phyloP scores from a whole-genome alignment of 2,888 invertebrate genomes.

The Sphaerophoria rueppellii region DNA sequence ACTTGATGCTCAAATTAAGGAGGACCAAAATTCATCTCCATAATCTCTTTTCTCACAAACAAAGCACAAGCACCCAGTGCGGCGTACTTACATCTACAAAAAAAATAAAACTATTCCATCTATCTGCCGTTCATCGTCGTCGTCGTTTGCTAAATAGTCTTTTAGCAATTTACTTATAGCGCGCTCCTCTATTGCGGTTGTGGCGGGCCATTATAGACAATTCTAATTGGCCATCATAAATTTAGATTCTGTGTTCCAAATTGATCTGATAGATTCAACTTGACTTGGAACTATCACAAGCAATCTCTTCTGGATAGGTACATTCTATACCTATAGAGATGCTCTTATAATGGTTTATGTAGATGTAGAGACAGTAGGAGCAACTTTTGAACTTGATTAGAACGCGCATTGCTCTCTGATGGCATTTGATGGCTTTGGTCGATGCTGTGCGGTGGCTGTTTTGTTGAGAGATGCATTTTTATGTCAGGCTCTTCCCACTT shows the following conservation, averaged over 20 bases:
- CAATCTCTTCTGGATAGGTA: constrained; percentile 20
- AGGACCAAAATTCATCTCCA: constrained; percentile 56
- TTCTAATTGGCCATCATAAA: constrained; percentile 75
- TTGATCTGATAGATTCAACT: constrained; percentile 72
- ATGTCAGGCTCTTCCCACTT: constrained; percentile 72
- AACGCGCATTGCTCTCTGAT: constrained; percentile 29
- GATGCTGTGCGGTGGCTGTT: constrained; percentile 4
- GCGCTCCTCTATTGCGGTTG: constrained; percentile 54
- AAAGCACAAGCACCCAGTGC: constrained; percentile 6
- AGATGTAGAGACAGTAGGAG: not conserved
- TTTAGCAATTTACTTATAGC: constrained; percentile 54
- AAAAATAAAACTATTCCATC: constrained; percentile 21
- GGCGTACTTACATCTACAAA: constrained; percentile 34
- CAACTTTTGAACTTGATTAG: constrained; percentile 57
- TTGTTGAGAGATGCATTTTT: constrained; percentile 66
- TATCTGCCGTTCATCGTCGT: constrained; percentile 2
- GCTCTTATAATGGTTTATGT: not conserved
- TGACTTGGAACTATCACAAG: constrained; percentile 37
- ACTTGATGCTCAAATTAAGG: constrained; percentile 47
- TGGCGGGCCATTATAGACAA: constrained; percentile 73
- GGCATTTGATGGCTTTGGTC: constrained; percentile 52
- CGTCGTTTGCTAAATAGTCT: constrained; percentile 13
- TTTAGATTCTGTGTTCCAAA: constrained; percentile 73
- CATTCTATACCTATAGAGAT: not conserved
- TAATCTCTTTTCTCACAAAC: constrained; percentile 4